Evolutionary conservation across 2,113 vertebrate species (phyloP).

Genomic region (Corydoras sp.): DNA sequence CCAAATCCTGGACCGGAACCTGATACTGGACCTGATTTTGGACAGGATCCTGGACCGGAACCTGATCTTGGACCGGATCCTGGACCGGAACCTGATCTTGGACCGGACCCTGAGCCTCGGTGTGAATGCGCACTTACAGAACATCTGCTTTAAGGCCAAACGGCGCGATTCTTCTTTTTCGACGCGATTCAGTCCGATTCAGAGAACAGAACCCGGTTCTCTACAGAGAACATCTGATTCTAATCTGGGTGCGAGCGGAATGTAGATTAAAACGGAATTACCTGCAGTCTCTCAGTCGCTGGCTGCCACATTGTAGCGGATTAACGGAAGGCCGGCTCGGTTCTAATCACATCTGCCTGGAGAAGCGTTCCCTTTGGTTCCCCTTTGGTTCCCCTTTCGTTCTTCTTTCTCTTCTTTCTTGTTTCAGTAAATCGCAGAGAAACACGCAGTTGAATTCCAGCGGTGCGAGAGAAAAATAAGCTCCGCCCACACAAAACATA

Average conservation of each 20-base stretch:
- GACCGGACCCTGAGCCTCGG: not conserved
- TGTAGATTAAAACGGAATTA: constrained; percentile 46
- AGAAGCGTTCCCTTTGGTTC: constrained; percentile 38
- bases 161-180: not conserved
- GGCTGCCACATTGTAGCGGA: constrained; percentile 86
- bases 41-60: not conserved
- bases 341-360: constrained; percentile 32
- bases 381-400: constrained; percentile 36
- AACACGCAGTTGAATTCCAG: constrained; percentile 49
- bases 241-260: not conserved
- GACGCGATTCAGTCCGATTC: not conserved
- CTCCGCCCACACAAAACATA: no score
- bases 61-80: not conserved
- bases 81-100: no score
- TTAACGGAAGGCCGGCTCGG: constrained; percentile 25
- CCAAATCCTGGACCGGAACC: no score
- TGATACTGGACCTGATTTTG: no score
- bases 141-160: not conserved
- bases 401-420: constrained; percentile 42
- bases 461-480: constrained; percentile 55
- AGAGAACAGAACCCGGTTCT: not conserved
- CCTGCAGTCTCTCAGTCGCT: constrained; percentile 91
- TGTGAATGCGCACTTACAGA: not conserved
- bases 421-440: constrained; percentile 49
- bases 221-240: not conserved